Percentiles rank a stretch among this genome's conserved stretches.
These are phyloP conservation scores for Schizopygopsis malacanthus DNA, from an alignment of 2,797 vertebrate genomes.

Conservation along the genomic window DNA sequence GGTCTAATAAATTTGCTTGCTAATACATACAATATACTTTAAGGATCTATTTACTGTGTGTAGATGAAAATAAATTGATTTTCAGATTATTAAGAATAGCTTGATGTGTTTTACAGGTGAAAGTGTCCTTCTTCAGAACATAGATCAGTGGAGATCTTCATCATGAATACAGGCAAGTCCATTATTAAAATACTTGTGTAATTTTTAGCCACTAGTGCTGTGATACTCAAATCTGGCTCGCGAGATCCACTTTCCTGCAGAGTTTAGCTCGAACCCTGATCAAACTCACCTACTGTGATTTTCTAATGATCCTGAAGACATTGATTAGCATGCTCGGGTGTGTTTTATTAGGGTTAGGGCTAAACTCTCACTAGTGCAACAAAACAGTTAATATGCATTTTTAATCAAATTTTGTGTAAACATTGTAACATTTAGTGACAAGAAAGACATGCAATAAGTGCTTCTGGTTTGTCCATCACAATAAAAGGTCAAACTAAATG, in stretches of 20 bases:
- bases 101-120: constrained; percentile 74
- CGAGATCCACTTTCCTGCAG: too few relatives aligned
- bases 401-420: neutral
- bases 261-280: too few relatives aligned
- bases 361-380: neutral
- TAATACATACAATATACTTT: neutral
- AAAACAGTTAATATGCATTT: neutral
- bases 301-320: too few relatives aligned
- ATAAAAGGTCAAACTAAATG: neutral
- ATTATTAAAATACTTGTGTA: constrained; percentile 36
- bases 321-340: too few relatives aligned
- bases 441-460: neutral
- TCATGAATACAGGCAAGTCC: constrained; percentile 95
- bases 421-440: neutral
- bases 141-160: constrained; percentile 81
- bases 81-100: neutral
- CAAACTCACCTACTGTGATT: too few relatives aligned
- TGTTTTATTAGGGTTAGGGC: too few relatives aligned
- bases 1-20: neutral
- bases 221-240: too few relatives aligned
- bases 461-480: neutral
- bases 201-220: neutral
- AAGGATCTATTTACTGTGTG: neutral
- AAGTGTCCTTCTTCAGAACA: constrained; percentile 80
- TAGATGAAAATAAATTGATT: neutral